Base-by-base conservation (phyloP, 2,113 vertebrate genomes). In the Eclectus roratus region DNA sequence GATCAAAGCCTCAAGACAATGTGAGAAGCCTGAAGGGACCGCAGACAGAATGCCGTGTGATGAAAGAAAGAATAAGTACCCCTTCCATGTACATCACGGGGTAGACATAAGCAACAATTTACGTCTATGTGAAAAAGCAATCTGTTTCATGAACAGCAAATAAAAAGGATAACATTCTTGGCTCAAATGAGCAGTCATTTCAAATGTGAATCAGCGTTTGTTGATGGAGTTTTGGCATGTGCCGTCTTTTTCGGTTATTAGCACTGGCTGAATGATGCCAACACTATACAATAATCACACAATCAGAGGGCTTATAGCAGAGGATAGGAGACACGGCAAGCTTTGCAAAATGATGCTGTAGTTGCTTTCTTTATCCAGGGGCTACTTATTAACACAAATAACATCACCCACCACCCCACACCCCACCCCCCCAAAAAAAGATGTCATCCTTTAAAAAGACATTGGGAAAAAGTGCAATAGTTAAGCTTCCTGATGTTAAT, bases 341-440 rank as follows among this genome's bases (percentile, higher is more conserved):
- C 43, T 73, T 66, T 71, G 35, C 55, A 47, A 77, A 88, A 80
- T 37, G 18, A 16, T 7, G 6, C 16, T 83, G 46, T 7, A 66
- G 47, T 43, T 73, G 13, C 23, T 93, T 82, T 28, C 41, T 79
- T 88, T 83, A 58, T 63, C 50, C 29, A 78, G 35, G 15, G 64
- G 31, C 15, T 46, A 50, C 27, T 78, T 64, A 68, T 35, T 86
- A 64, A 64, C 31, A 91, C 0, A 10, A 93, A 64, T 39, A 88
- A 44, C 10, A 68, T 19, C 25, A 41, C 15, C 6, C 7, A 18
- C 24, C 20, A 16, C 18, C 9, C 3, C 2, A 15, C 2, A 1
- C 1, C 5, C 7, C 0, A 10, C 6, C 1, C 11, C 9, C 13
- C 20, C 3, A 8, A 6, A 46, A 46, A 21, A 24, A 23, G 8